Evolutionary conservation across 2,113 vertebrate species (phyloP), one percentile per base, ranked within the genome.

Genomic region (Axis porcinus): DNA sequence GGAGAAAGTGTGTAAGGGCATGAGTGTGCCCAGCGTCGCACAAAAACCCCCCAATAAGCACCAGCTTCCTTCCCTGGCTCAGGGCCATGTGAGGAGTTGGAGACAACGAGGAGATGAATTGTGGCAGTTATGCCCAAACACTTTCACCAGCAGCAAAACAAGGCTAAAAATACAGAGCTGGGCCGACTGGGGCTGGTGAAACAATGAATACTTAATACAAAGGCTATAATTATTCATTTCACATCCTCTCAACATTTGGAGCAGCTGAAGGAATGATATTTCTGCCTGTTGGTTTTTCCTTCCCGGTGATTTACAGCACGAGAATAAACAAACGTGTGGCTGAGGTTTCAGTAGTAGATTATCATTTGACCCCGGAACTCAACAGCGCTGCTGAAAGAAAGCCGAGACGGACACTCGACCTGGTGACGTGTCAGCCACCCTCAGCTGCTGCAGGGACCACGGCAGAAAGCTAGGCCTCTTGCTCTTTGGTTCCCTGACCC

Each of bases 221-320:
- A 97, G 54, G 47, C 86, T 90, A 23, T 76, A 30, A 76, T 43
- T 85, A 87, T 91, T 96, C 89, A 57, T 43, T 57, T 95, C 84
- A n/a, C n/a, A 43, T 45, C 25, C 64, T 81, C 79, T 57, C 52
- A 87, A 82, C 60, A 13, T 52, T 3, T 55, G 30, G 33, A 84
- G 40, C 23, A 60, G 33, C 64, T 27, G n/a, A 89, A 92, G 81
- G 85, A 87, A 85, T 57, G 45, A 11, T 36, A 88, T 62, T n/a
- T 89, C 74, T 85, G 47, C n/a, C 93, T 47, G 58, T 40, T 52
- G 83, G 84, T 92, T 93, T 82, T 94, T 81, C 54, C 74, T 81
- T 86, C 55, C 92, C 60, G 95, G 58, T 64, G 92, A 87, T 94
- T 95, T 94, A 83, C 50, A 67, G 87, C 90, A 82, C 15, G 57